Percentiles rank a stretch among this genome's conserved stretches.
phyloP scores from a whole-genome alignment of 1,140 invertebrate species.

The Macrobrachium rosenbergii region DNA sequence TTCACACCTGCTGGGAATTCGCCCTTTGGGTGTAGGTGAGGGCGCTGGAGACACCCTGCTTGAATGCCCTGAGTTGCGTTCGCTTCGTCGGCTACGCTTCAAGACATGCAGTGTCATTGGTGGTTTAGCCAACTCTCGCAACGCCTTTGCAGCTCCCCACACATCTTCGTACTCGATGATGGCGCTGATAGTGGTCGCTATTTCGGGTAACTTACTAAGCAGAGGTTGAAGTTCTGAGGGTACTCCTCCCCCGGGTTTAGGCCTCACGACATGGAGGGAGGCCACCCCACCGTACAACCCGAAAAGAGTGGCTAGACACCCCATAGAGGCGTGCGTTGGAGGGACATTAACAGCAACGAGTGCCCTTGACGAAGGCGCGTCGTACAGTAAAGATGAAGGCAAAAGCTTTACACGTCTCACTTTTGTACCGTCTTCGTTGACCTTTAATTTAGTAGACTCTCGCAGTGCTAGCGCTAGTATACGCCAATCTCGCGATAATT shows the following conservation, averaged over 20 bases:
- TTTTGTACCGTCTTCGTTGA: conserved; percentile 92
- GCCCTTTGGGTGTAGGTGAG: conserved; percentile 7
- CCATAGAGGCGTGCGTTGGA: conserved; percentile 86
- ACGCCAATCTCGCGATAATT: conserved; percentile 92
- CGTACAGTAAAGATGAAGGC: conserved; percentile 82
- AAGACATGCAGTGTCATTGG: conserved; percentile 78
- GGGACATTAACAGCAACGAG: conserved; percentile 88
- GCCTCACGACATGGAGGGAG: conserved; percentile 86
- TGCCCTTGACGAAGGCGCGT: conserved; percentile 87
- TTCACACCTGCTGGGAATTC: background rate
- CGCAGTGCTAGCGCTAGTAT: conserved; percentile 86
- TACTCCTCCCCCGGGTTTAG: conserved; percentile 86
- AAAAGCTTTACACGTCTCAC: conserved; percentile 85
- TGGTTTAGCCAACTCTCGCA: conserved; percentile 72
- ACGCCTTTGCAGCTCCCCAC: conserved; percentile 84
- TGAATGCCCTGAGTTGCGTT: conserved; percentile 67
- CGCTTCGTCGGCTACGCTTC: conserved; percentile 77
- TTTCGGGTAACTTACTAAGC: conserved; percentile 89
- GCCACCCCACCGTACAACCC: conserved; percentile 88
- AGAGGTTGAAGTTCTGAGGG: conserved; percentile 90
- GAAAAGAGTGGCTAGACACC: conserved; percentile 89
- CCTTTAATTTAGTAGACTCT: conserved; percentile 84
- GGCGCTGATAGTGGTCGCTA: conserved; percentile 86
- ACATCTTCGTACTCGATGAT: conserved; percentile 91
- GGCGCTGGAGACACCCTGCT: conserved; percentile 29